phyloP scores from a whole-genome alignment of 2,888 invertebrate genomes.

The Leptopterna dolabrata region DNA sequence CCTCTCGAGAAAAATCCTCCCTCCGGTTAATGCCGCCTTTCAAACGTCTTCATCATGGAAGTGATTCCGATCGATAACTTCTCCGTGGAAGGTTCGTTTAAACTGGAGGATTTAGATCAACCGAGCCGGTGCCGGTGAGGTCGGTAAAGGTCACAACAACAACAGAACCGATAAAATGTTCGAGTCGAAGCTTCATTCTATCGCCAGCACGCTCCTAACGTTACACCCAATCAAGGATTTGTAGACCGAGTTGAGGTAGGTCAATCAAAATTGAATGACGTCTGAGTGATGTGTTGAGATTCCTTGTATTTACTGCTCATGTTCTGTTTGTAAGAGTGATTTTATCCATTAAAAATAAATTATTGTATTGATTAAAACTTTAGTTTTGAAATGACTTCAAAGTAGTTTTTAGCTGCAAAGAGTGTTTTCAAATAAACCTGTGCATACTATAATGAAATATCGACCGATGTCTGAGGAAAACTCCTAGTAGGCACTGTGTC shows the following conservation, averaged over 20 bases:
- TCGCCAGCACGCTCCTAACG: neutral
- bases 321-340: neutral
- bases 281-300: neutral
- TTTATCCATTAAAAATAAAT: too few relatives aligned
- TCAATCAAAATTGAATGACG: neutral
- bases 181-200: neutral
- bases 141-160: slow-evolving; percentile 17
- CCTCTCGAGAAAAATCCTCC: neutral
- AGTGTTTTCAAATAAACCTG: too few relatives aligned
- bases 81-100: neutral
- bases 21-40: neutral
- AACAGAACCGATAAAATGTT: neutral
- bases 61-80: slow-evolving; percentile 14
- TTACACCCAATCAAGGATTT: neutral
- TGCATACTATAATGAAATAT: too few relatives aligned
- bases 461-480: too few relatives aligned
- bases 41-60: slow-evolving; percentile 22
- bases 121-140: neutral
- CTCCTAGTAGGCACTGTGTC: too few relatives aligned
- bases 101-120: slow-evolving; percentile 13
- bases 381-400: too few relatives aligned
- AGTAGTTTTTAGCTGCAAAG: too few relatives aligned
- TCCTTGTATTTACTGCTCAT: neutral
- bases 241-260: neutral
- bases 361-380: too few relatives aligned